These are phyloP conservation scores for Macrotis lagotis DNA, from an alignment of 2,113 vertebrate species.

Conservation along the genomic window DNA sequence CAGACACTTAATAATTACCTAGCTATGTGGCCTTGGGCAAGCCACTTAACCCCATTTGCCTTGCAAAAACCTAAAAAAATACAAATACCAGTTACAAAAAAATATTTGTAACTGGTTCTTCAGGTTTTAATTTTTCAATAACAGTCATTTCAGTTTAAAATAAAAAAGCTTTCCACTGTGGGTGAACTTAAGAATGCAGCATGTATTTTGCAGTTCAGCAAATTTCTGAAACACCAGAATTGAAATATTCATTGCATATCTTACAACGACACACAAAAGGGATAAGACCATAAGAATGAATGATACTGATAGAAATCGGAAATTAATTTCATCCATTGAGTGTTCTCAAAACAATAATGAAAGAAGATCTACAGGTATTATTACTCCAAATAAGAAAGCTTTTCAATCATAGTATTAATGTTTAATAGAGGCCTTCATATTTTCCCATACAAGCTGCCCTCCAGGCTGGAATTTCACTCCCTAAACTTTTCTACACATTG, in stretches of 20 bases:
- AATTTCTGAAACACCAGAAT: slow-evolving; percentile 38
- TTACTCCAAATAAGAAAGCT: slow-evolving; percentile 22
- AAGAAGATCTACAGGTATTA: slow-evolving; percentile 19
- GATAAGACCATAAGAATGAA: slow-evolving; percentile 41
- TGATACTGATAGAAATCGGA: slow-evolving; percentile 39
- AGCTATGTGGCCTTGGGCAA: too few relatives aligned
- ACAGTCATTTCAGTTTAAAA: slow-evolving; percentile 38
- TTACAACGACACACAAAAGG: slow-evolving; percentile 25
- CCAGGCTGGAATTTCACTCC: neutral
- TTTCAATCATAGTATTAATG: slow-evolving; percentile 15
- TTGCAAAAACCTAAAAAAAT: too few relatives aligned
- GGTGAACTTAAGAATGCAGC: neutral
- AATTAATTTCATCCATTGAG: slow-evolving; percentile 50
- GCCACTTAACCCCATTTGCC: too few relatives aligned
- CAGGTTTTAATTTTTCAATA: slow-evolving; percentile 41
- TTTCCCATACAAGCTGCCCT: neutral
- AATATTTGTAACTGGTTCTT: neutral
- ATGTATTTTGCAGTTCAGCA: slow-evolving; percentile 26
- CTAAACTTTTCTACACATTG: neutral
- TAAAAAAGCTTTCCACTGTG: slow-evolving; percentile 42
- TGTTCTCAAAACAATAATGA: slow-evolving; percentile 22
- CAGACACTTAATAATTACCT: too few relatives aligned
- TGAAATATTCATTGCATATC: slow-evolving; percentile 38
- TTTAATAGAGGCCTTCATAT: neutral
- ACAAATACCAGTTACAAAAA: neutral